Evolutionary conservation across 1,140 invertebrate species (phyloP).

Genomic region (Berghia stephanieae): DNA sequence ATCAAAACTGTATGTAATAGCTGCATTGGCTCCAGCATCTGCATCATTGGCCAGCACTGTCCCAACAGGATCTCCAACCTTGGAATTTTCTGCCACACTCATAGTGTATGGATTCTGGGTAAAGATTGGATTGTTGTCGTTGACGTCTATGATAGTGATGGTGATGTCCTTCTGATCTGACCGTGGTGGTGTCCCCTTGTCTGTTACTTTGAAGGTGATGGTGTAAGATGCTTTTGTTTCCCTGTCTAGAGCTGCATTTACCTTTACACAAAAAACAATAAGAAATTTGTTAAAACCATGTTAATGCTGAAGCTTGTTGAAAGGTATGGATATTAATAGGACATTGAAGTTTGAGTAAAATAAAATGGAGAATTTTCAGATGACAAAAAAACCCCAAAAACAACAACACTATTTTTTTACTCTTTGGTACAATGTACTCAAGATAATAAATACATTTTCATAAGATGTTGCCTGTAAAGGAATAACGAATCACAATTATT

Average conservation of each 20-base stretch:
- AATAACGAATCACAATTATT: too few species aligned
- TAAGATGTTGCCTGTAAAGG: too few species aligned
- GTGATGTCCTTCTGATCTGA: slow-evolving; percentile 30
- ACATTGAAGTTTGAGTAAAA: not conserved
- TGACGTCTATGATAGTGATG: slow-evolving; percentile 43
- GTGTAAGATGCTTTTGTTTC: slow-evolving; percentile 39
- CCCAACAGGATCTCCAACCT: slow-evolving; percentile 30
- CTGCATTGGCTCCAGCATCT: slow-evolving; percentile 42
- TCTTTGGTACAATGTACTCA: too few species aligned
- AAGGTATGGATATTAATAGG: not conserved
- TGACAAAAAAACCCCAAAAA: too few species aligned
- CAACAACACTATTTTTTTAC: too few species aligned
- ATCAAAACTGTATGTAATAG: slow-evolving; percentile 38
- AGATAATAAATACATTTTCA: too few species aligned
- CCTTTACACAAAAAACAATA: slow-evolving; percentile 33
- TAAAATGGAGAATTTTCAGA: too few species aligned
- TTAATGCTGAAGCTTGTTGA: not conserved
- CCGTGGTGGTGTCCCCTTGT: slow-evolving; percentile 38
- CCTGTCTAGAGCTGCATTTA: slow-evolving; percentile 40
- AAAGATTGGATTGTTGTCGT: slow-evolving; percentile 46
- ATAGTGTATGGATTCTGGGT: slow-evolving; percentile 31
- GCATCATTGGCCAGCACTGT: slow-evolving; percentile 45
- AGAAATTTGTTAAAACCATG: not conserved
- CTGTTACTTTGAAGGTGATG: slow-evolving; percentile 40
- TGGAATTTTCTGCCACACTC: slow-evolving; percentile 42